Conservation (phyloP, 2,113 vertebrate genomes). For the Centropus bengalensis region DNA sequence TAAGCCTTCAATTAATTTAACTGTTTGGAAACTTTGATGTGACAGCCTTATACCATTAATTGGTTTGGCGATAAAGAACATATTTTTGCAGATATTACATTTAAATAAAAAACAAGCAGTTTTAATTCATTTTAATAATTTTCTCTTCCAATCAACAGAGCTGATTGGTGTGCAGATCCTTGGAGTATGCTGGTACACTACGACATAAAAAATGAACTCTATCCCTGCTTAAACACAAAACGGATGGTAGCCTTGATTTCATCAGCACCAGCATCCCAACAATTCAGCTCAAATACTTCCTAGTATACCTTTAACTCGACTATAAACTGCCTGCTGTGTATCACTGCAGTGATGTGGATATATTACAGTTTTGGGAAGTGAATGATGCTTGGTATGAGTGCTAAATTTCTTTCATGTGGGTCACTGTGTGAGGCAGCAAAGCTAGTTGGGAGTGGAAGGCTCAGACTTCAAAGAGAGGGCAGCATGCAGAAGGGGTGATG, state of each 20-base stretch:
- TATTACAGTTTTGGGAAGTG: background rate
- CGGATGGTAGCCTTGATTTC: background rate
- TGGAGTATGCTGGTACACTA: background rate
- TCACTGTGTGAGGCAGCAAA: background rate
- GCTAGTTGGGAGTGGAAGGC: background rate
- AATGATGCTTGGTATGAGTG: background rate
- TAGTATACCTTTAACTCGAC: background rate
- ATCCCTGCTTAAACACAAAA: background rate
- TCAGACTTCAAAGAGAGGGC: conserved; percentile 55
- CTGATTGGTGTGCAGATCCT: background rate
- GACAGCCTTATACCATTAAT: background rate
- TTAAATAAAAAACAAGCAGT: background rate
- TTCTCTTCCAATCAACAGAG: background rate
- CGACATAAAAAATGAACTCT: background rate
- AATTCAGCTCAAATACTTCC: background rate
- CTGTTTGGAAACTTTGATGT: background rate
- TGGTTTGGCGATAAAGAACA: background rate
- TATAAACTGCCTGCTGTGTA: background rate
- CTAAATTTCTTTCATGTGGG: conserved; percentile 42
- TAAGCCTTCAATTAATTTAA: background rate
- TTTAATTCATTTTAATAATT: background rate
- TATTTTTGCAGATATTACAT: background rate
- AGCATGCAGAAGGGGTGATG: background rate
- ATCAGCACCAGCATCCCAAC: background rate
- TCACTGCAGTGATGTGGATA: background rate